A percentile compares a stretch with the other conserved stretches of the same genome.
Conservation (phyloP, 2,888 invertebrate species). For the Escarpia spicata region DNA sequence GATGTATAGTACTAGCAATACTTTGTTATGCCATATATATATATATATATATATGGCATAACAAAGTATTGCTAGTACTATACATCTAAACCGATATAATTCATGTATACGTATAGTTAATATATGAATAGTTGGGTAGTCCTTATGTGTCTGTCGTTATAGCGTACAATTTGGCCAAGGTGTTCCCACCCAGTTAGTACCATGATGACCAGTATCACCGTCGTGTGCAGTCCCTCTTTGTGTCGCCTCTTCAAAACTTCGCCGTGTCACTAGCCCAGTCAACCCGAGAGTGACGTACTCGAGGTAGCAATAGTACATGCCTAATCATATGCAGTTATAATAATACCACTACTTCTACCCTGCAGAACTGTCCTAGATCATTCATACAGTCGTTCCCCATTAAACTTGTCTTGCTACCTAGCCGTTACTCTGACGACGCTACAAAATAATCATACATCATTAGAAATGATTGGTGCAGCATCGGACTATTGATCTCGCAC, state of each 20-base stretch:
- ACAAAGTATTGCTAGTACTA: no score
- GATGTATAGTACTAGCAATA: no score
- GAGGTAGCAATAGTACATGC: neutral
- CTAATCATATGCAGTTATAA: neutral
- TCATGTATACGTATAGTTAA: neutral
- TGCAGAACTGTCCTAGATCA: neutral
- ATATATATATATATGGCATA: no score
- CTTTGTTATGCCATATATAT: no score
- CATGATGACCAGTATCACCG: neutral
- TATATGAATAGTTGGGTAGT: neutral
- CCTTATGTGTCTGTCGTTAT: neutral
- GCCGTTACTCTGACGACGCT: neutral
- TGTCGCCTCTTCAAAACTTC: neutral
- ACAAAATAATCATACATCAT: neutral
- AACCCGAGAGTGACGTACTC: neutral
- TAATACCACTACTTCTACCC: neutral
- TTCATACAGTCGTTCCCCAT: neutral
- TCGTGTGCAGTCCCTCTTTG: neutral
- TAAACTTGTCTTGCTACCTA: neutral
- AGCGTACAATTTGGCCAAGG: neutral
- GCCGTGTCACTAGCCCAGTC: neutral
- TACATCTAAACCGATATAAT: no score
- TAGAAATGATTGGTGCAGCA: neutral
- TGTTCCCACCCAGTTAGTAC: no score
- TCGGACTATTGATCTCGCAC: neutral